These are phyloP conservation scores for Mus caroli DNA, from an alignment of 2,797 vertebrate species.

Conservation along the genomic window DNA sequence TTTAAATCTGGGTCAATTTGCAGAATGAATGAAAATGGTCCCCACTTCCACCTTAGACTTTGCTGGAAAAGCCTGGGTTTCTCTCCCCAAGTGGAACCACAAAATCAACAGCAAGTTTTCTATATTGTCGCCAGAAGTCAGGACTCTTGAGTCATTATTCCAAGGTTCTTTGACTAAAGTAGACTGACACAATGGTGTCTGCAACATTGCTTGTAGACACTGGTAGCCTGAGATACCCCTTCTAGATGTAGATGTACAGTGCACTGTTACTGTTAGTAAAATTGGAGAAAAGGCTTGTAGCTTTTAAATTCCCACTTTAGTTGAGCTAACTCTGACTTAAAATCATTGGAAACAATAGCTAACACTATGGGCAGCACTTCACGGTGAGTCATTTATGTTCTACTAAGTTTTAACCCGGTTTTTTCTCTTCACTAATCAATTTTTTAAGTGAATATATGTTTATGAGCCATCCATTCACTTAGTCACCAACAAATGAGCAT, in stretches of 20 bases:
- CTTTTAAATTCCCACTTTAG: background rate
- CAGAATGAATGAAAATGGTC: background rate
- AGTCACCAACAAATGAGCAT: background rate
- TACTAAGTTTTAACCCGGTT: background rate
- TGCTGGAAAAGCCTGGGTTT: background rate
- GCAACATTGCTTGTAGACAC: background rate
- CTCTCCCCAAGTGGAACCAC: background rate
- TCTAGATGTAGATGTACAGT: background rate
- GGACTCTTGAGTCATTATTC: background rate
- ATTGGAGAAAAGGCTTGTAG: background rate
- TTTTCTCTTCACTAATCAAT: background rate
- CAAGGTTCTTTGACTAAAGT: conserved; percentile 23
- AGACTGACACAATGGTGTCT: background rate
- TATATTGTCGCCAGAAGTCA: background rate
- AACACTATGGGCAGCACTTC: background rate
- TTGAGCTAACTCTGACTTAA: background rate
- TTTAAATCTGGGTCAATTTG: background rate
- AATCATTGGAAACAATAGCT: background rate
- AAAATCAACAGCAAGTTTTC: background rate
- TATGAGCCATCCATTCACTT: background rate
- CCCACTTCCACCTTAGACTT: background rate
- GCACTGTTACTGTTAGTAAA: background rate
- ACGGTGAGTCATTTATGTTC: background rate
- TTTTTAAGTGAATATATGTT: conserved; percentile 11
- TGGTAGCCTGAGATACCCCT: background rate